These are phyloP conservation scores for Callimorpha dominula DNA, from an alignment of 2,888 invertebrate species.

Conservation along the genomic window DNA sequence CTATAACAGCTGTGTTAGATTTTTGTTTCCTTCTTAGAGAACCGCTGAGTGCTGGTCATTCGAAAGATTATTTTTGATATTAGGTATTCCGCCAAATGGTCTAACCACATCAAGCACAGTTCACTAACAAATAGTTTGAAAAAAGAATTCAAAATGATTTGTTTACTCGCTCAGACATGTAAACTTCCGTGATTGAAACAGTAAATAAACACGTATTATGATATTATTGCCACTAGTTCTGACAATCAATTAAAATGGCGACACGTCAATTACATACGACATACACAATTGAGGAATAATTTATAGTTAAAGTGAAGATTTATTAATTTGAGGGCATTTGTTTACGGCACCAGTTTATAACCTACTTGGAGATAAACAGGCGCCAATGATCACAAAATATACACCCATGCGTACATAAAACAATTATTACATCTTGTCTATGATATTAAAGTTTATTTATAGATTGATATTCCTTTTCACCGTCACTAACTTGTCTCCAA, in stretches of 20 bases:
- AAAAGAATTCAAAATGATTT: no score
- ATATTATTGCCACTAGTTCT: background rate
- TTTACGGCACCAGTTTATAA: conserved; percentile 39
- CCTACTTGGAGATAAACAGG: conserved; percentile 32
- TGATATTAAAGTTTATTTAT: background rate
- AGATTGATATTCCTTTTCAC: background rate
- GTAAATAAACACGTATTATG: no score
- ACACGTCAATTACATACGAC: conserved; percentile 37
- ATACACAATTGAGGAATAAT: conserved; percentile 30
- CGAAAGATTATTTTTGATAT: no score
- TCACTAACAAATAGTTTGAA: no score
- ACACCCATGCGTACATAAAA: background rate
- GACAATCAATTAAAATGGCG: conserved; percentile 36
- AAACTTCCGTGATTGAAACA: no score
- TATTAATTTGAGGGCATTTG: conserved; percentile 47
- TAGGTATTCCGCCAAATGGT: no score
- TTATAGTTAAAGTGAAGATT: conserved; percentile 37
- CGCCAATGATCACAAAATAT: conserved; percentile 29
- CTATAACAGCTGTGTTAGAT: no score
- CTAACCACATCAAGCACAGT: no score
- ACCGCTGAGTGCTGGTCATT: no score
- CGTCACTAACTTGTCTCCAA: background rate
- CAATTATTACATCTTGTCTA: background rate
- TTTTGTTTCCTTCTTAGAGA: no score
- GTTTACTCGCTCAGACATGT: no score